Evolutionary conservation across 2,797 vertebrate genomes (phyloP), one percentile per base, ranked within the genome.

Genomic region (Neoniphon sammara): DNA sequence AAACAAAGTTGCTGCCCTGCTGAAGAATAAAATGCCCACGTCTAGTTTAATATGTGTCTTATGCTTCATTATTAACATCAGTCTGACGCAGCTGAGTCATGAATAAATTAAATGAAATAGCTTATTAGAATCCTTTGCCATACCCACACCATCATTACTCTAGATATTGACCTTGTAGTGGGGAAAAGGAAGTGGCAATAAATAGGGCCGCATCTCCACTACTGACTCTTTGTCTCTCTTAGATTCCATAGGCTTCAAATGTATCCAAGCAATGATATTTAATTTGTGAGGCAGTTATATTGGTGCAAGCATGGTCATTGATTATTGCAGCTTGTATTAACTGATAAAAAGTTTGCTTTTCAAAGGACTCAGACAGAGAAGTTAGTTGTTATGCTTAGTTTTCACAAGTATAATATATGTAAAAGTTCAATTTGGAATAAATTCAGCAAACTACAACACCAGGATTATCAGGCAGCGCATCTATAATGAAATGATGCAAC

Each of bases 61-160:
- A 15, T 57, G 34, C 63, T 57, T 14, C 60, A 71, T 14, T 58
- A 62, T 61, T 75, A 72, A 52, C 54, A 46, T 17, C 44, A 46
- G 14, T 5, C 44, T 18, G 15, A 46, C 15, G 15, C 70, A 63
- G 36, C 58, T 27, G 17, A 21, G 56, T 70, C 61, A 67, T 85
- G 64, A 81, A 86, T 89, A 74, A 90, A 82, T 52, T 71, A 84
- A 67, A 55, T 58, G 49, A 56, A 83, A 74, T 56, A 6, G 52
- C 7, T 50, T 65, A 63, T 54, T 65, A 63, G 39, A 70, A 69
- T 74, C 78, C 59, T 69, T 85, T 67, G 73, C 57, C 60, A 46
- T 63, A 62, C 17, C 15, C 44, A 7, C 15, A 5, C 15, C 44
- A 46, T 17, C 15, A 5, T 46, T 46, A 46, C 15, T 17, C 14